These are phyloP conservation scores for Drosophila asahinai DNA, from an alignment of 1,140 invertebrate species.

Conservation along the genomic window DNA sequence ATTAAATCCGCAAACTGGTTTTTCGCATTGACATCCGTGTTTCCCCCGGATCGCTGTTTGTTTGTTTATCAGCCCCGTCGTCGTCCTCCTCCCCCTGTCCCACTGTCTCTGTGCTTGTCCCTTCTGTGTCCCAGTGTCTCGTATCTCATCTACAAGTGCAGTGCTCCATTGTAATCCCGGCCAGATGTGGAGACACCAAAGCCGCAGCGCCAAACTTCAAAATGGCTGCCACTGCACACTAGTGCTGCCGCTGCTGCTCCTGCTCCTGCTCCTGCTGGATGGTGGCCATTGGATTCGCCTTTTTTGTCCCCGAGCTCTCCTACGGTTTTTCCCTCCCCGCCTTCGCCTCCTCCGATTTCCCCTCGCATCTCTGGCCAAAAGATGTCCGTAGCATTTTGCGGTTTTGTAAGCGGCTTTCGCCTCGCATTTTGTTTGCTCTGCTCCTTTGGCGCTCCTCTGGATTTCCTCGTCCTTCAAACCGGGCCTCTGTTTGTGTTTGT, in stretches of 20 bases:
- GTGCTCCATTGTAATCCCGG: constrained; percentile 56
- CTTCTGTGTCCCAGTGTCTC: constrained; percentile 21
- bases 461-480: constrained; percentile 8
- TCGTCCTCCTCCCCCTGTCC: neutral
- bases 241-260: neutral
- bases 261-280: too few relatives aligned
- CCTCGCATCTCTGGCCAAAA: constrained; percentile 41
- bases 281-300: constrained; percentile 39
- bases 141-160: constrained; percentile 55
- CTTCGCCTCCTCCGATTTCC: neutral
- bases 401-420: constrained; percentile 81
- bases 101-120: constrained; percentile 2
- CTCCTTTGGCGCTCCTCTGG: constrained; percentile 16
- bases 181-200: constrained; percentile 53
- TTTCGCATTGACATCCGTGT: constrained; percentile 65
- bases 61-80: constrained; percentile 21
- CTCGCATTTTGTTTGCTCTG: constrained; percentile 72
- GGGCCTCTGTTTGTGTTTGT: constrained; percentile 14
- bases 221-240: constrained; percentile 60
- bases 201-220: constrained; percentile 76
- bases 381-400: constrained; percentile 82
- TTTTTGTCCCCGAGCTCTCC: neutral
- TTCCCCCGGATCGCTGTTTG: constrained; percentile 33
- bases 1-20: constrained; percentile 82
- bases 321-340: neutral